phyloP scores from a whole-genome alignment of 2,888 invertebrate genomes.

The Digitonthophagus gazella region DNA sequence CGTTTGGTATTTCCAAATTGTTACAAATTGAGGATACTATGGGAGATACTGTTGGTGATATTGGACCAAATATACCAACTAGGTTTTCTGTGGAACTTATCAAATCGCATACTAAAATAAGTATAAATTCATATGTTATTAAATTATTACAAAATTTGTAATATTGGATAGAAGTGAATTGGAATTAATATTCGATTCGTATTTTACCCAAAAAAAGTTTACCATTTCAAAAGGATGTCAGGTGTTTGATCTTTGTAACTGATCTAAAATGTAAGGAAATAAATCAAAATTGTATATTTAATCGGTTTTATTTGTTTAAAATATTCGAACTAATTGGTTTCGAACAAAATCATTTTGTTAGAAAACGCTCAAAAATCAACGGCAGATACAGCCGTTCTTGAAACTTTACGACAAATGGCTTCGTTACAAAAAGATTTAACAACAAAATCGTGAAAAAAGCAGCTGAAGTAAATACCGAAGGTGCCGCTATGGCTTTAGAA shows the following conservation, averaged over 20 bases:
- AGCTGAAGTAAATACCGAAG: conserved; percentile 41
- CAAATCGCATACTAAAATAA: conserved; percentile 56
- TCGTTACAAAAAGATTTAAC: conserved; percentile 47
- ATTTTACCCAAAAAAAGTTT: too few relatives aligned
- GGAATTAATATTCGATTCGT: too few relatives aligned
- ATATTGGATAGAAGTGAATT: too few relatives aligned
- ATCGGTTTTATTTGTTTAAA: too few relatives aligned
- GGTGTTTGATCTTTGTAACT: too few relatives aligned
- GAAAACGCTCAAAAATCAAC: conserved; percentile 44
- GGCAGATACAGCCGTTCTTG: conserved; percentile 41
- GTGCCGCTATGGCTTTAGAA: conserved; percentile 51
- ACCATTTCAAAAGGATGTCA: too few relatives aligned
- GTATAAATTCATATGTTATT: background rate
- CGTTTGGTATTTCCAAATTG: conserved; percentile 80
- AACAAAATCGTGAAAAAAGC: conserved; percentile 40
- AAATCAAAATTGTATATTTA: too few relatives aligned
- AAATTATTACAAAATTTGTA: too few relatives aligned
- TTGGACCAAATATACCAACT: conserved; percentile 81
- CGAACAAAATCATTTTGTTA: too few relatives aligned
- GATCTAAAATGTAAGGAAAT: too few relatives aligned
- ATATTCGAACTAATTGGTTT: too few relatives aligned
- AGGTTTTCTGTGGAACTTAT: conserved; percentile 54
- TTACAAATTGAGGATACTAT: conserved; percentile 83
- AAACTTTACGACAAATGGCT: conserved; percentile 44
- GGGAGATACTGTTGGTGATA: conserved; percentile 61